Evolutionary conservation across 2,888 invertebrate genomes (phyloP).

Genomic region (Napeogenes sylphis): DNA sequence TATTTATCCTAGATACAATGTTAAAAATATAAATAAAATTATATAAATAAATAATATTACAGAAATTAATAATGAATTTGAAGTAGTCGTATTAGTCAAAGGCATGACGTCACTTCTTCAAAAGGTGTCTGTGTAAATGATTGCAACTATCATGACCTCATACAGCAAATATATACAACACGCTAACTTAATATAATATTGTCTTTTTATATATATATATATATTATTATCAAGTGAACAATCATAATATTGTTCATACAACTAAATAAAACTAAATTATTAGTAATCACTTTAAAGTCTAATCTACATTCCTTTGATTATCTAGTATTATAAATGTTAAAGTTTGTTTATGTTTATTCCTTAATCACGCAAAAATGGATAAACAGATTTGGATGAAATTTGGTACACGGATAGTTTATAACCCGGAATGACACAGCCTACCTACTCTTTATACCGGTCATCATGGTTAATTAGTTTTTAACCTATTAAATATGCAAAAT

Average conservation of each 20-base stretch:
- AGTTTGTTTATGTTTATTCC: too few relatives aligned
- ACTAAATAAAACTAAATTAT: too few relatives aligned
- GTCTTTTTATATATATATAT: neutral
- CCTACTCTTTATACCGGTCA: too few relatives aligned
- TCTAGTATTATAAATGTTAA: too few relatives aligned
- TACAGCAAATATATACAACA: neutral
- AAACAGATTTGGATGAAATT: too few relatives aligned
- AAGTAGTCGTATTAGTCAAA: neutral
- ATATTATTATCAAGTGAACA: neutral
- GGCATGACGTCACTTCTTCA: slow-evolving; percentile 3
- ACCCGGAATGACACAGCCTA: too few relatives aligned
- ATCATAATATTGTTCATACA: neutral
- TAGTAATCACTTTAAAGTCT: too few relatives aligned
- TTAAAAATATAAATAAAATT: neutral
- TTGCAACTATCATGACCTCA: slow-evolving; percentile 2
- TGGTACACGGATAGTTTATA: too few relatives aligned
- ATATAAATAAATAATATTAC: neutral
- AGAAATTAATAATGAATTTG: neutral
- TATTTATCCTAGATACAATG: neutral
- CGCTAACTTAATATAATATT: neutral
- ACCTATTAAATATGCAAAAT: too few relatives aligned
- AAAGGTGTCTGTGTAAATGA: neutral
- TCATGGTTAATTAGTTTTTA: too few relatives aligned
- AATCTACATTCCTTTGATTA: too few relatives aligned
- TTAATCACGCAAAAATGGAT: too few relatives aligned